These are phyloP conservation scores for Drosophila grimshawi DNA, from an alignment of 1,140 invertebrate genomes.

Conservation along the genomic window DNA sequence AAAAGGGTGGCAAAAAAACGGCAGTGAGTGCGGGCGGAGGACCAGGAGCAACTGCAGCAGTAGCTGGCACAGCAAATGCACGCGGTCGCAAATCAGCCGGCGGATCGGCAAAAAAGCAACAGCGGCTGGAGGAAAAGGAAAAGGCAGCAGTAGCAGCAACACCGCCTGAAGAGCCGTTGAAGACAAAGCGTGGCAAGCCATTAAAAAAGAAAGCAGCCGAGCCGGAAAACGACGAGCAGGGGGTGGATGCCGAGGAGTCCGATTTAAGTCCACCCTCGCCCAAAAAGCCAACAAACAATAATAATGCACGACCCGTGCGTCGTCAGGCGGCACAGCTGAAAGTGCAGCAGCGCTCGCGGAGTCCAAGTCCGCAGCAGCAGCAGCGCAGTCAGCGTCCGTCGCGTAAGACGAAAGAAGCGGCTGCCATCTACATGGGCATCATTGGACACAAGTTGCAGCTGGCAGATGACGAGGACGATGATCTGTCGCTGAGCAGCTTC, in stretches of 20 bases:
- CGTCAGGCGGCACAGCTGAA: conserved; percentile 55
- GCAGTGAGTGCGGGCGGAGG: conserved; percentile 1
- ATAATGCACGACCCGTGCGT: conserved; percentile 47
- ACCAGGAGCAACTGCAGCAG: conserved; percentile 7
- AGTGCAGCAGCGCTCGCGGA: conserved; percentile 17
- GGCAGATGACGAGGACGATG: conserved; percentile 87
- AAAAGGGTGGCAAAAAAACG: conserved; percentile 67
- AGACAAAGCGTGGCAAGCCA: conserved; percentile 30
- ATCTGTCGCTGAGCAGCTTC: conserved; percentile 88
- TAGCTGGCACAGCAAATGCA: conserved; percentile 22
- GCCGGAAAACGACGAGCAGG: conserved; percentile 33
- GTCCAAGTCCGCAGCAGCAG: conserved; percentile 52
- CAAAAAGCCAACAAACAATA: conserved; percentile 49
- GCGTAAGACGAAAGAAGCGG: conserved; percentile 91
- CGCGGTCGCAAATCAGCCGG: conserved; percentile 62
- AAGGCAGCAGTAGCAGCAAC: conserved; percentile 1
- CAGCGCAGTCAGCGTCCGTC: conserved; percentile 85
- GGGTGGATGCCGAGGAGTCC: conserved; percentile 26
- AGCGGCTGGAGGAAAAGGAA: conserved; percentile 17
- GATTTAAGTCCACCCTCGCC: conserved; percentile 54
- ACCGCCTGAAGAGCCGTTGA: background rate
- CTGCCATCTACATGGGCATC: conserved; percentile 90
- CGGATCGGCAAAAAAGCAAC: conserved; percentile 40
- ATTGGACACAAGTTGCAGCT: conserved; percentile 88
- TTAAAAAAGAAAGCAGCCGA: conserved; percentile 30